Evolutionary conservation across 2,797 vertebrate genomes (phyloP).

Genomic region (Sebastolobus altivelis): DNA sequence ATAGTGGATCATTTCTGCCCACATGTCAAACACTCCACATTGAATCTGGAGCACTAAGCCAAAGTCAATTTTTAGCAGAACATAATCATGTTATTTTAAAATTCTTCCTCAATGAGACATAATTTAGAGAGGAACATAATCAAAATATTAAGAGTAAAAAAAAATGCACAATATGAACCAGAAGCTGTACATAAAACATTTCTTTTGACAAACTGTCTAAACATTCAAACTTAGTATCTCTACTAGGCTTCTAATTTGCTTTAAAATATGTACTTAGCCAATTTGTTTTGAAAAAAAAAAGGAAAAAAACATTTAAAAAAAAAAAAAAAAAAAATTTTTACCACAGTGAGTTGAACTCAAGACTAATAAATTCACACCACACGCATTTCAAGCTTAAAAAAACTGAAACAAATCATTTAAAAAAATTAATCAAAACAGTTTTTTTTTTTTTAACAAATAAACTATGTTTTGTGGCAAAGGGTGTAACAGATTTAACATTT

Average conservation of each 20-base stretch:
- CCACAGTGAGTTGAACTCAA: slow-evolving; percentile 68
- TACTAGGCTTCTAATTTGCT: slow-evolving; percentile 64
- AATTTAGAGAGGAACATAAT: slow-evolving; percentile 75
- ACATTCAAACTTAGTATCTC: slow-evolving; percentile 69
- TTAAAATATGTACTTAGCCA: slow-evolving; percentile 62
- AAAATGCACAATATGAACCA: slow-evolving; percentile 71
- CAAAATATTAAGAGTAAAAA: slow-evolving; percentile 69
- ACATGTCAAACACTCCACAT: slow-evolving; percentile 52
- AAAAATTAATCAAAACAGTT: slow-evolving; percentile 74
- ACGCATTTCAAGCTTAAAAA: slow-evolving; percentile 71
- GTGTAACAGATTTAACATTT: slow-evolving; percentile 52
- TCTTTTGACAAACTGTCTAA: slow-evolving; percentile 68
- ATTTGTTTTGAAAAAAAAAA: slow-evolving; percentile 31
- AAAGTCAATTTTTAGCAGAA: slow-evolving; percentile 41
- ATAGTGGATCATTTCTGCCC: slow-evolving; percentile 58
- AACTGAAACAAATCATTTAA: slow-evolving; percentile 68
- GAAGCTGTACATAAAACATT: slow-evolving; percentile 76
- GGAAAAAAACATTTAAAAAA: not conserved
- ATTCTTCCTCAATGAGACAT: slow-evolving; percentile 49
- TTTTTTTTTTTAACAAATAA: slow-evolving; percentile 58
- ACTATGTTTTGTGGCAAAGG: slow-evolving; percentile 56
- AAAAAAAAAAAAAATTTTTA: slow-evolving; percentile 25
- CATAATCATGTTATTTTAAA: slow-evolving; percentile 37
- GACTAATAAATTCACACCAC: slow-evolving; percentile 71
- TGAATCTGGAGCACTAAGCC: slow-evolving; percentile 56